Evolutionary conservation across 1,140 invertebrate species (phyloP).

Genomic region (Helicorthomorpha holstii): DNA sequence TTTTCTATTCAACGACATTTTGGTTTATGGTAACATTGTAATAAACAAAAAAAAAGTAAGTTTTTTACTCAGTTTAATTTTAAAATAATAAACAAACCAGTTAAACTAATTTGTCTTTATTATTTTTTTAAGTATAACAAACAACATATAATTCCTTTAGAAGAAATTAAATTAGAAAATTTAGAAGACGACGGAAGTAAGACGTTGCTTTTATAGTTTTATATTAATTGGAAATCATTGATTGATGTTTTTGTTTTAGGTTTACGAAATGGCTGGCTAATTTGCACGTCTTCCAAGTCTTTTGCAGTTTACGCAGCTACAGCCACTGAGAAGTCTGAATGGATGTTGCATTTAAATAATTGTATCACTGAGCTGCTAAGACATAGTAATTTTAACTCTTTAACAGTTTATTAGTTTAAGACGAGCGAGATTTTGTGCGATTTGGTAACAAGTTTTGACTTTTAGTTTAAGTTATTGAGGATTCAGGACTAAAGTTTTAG

Average conservation of each 20-base stretch:
- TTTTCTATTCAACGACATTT: constrained; percentile 96
- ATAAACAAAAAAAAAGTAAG: constrained; percentile 92
- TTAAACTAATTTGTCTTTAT: constrained; percentile 8
- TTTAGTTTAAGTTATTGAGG: too few species aligned
- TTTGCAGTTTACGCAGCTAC: constrained; percentile 99
- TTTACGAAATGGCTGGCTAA: constrained; percentile 92
- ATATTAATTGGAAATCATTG: constrained; percentile 4
- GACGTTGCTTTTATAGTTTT: neutral
- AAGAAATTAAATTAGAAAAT: constrained; percentile 91
- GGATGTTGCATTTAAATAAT: constrained; percentile 99
- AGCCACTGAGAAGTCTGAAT: constrained; percentile 90
- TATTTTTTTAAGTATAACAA: constrained; percentile 69
- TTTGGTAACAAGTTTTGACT: too few species aligned
- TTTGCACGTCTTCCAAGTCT: constrained; percentile 91
- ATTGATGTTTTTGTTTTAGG: constrained; percentile 38
- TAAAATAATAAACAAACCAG: neutral
- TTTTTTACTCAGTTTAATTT: too few species aligned
- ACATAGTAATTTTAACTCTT: constrained; percentile 59
- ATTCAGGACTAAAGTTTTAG: too few species aligned
- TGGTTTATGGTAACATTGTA: constrained; percentile 97
- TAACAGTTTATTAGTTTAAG: neutral
- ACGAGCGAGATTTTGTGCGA: neutral
- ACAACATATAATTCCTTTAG: constrained; percentile 93
- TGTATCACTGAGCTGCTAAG: constrained; percentile 89
- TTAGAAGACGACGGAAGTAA: constrained; percentile 77